A percentile compares a stretch with the other conserved stretches of the same genome.
These are phyloP conservation scores for Paramormyrops hopkinsi DNA, from an alignment of 2,797 vertebrate genomes.

Conservation along the genomic window DNA sequence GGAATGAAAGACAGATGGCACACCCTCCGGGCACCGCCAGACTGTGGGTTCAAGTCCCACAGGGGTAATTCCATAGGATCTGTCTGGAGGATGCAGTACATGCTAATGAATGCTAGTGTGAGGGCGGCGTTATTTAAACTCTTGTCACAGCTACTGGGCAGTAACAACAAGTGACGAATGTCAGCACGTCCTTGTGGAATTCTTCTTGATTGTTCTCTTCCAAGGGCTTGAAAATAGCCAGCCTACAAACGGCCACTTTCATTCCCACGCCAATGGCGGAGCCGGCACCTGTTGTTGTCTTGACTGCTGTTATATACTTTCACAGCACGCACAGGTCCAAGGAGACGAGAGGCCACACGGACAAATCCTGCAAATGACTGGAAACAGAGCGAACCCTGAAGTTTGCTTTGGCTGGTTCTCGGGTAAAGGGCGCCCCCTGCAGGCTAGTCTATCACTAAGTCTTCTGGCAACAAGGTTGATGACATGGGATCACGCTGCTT, in stretches of 20 bases:
- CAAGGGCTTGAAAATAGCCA: background rate
- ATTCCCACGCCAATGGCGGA: background rate
- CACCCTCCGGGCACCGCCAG: background rate
- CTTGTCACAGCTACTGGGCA: background rate
- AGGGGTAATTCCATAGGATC: background rate
- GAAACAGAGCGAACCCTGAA: background rate
- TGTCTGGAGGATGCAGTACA: background rate
- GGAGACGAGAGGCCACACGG: background rate
- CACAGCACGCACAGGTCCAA: background rate
- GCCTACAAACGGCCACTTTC: background rate
- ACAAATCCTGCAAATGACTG: background rate
- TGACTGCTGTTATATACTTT: background rate
- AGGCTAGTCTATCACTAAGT: background rate
- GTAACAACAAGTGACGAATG: background rate
- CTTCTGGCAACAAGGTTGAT: background rate
- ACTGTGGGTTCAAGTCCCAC: slow-evolving; percentile 5
- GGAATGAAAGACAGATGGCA: slow-evolving; percentile 8
- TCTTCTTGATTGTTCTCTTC: background rate
- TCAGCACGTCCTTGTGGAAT: background rate
- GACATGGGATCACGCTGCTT: background rate
- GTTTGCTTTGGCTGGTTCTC: background rate
- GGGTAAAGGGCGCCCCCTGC: background rate
- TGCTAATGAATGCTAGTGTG: background rate
- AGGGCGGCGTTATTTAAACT: background rate
- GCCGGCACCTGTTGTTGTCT: background rate